Percentiles rank a stretch among this genome's conserved stretches.
Evolutionary conservation across 2,113 vertebrate genomes (phyloP).

Genomic region (Pica pica): DNA sequence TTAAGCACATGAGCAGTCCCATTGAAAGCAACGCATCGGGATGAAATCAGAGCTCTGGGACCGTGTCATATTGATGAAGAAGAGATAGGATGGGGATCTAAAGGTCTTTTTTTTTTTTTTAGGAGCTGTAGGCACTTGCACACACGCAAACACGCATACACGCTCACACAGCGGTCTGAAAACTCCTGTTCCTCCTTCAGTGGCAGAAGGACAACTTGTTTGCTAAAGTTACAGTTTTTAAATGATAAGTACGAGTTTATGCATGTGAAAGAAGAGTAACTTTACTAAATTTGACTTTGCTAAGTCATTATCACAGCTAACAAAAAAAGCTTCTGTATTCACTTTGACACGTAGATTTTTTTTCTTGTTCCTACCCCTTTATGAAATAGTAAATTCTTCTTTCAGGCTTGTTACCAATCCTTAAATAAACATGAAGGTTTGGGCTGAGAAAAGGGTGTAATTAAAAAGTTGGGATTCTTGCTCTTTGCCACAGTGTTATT

Average conservation of each 20-base stretch:
- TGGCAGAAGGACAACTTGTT: not conserved
- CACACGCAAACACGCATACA: rapidly evolving
- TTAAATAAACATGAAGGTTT: constrained; percentile 57
- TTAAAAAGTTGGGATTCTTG: constrained; percentile 36
- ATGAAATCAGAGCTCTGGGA: constrained; percentile 61
- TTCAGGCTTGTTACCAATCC: constrained; percentile 10
- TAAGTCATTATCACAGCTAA: not conserved
- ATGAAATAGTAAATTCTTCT: constrained; percentile 32
- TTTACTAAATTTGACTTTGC: not conserved
- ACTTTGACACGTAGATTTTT: not conserved
- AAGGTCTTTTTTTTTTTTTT: constrained; percentile 18
- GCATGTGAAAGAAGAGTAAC: not conserved
- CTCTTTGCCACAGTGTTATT: constrained; percentile 17
- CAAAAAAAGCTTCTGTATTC: not conserved
- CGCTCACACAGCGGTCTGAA: not conserved
- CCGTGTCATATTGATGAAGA: constrained; percentile 50
- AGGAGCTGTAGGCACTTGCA: not conserved
- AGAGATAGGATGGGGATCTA: constrained; percentile 29
- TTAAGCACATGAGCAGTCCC: constrained; percentile 59
- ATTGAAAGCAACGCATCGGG: constrained; percentile 6
- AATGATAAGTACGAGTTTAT: not conserved
- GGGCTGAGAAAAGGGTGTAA: constrained; percentile 11
- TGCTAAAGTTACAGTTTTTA: not conserved
- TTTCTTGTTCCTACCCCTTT: not conserved
- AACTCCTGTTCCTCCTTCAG: not conserved